These are phyloP conservation scores for Brachyistius frenatus DNA, from an alignment of 2,113 vertebrate genomes.

Conservation along the genomic window DNA sequence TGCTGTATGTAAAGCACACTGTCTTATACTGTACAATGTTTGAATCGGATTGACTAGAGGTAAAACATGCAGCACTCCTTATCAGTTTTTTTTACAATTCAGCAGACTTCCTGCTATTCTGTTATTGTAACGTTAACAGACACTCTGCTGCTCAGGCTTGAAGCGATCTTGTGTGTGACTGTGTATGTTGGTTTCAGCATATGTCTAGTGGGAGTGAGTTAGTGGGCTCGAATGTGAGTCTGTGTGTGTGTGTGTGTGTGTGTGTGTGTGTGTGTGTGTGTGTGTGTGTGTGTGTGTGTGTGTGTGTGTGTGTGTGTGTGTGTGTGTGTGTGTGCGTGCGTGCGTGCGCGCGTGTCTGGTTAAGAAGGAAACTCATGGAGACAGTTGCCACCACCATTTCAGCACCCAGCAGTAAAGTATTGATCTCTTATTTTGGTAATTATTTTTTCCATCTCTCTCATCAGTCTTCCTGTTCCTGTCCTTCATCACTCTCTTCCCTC, in stretches of 20 bases:
- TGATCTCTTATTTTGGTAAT: slow-evolving; percentile 70
- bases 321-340: neutral
- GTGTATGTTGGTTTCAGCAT: neutral
- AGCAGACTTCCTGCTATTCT: slow-evolving; percentile 34
- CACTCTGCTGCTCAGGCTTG: neutral
- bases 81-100: slow-evolving; percentile 34
- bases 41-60: neutral
- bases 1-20: neutral
- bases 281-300: neutral
- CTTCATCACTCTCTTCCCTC: slow-evolving; percentile 14
- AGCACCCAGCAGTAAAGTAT: slow-evolving; percentile 74
- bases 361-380: slow-evolving; percentile 67
- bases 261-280: no score
- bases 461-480: slow-evolving; percentile 40
- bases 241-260: no score
- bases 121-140: slow-evolving; percentile 34
- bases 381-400: slow-evolving; percentile 77
- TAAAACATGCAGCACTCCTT: slow-evolving; percentile 30
- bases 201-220: neutral
- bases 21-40: neutral
- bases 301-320: neutral
- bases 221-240: neutral
- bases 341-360: slow-evolving; percentile 30
- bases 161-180: no score
- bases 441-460: slow-evolving; percentile 47